Base-by-base conservation (phyloP, 2,797 vertebrate genomes). In the Psittacula echo region DNA sequence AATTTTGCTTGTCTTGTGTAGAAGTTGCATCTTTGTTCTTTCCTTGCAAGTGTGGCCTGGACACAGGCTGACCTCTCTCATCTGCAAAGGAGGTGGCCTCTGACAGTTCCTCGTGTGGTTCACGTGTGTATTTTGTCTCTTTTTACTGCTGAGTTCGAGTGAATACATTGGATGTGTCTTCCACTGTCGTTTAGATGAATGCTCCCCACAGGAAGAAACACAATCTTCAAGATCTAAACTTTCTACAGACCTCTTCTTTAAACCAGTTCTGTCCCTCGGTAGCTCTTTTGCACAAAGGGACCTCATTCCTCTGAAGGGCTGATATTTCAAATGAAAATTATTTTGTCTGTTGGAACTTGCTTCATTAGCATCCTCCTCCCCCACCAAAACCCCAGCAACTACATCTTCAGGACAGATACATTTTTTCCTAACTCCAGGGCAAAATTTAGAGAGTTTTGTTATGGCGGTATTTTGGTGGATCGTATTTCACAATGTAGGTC, bases 391-490 rank as follows among this genome's bases (percentile, higher is more conserved):
- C 29, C 97, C 95, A 41, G 98, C 98, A n/a, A 99, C 89, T 89
- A 99, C 98, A 62, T 99, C 98, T 45, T 99, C 98, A 11, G 99
- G 99, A 41, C 70, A 96, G 62, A 97, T 98, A 26, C 10, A 0
- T 1, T 96, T 98, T 37, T 94, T 97, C 94, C 77, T 98, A 78
- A 93, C 77, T 58, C 47, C 41, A 10, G 20, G 39, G 12, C 3
- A 5, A 51, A 22, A 30, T 80, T 30, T 22, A 10, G 53, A 32
- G 82, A 42, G 23, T 37, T 83, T 92, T 85, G 13, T 99, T 99
- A 95, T 99, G 99, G 96, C 99, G 98, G 70, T 99, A 99, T 94
- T 99, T 99, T 9, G 99, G 99, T 7, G 99, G 99, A 96, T 99
- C 99, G 34, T 99, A 99, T 92, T 99, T 99, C 66, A 99, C 73